phyloP scores from a whole-genome alignment of 2,888 invertebrate genomes.

The Melinopterus prodromus region DNA sequence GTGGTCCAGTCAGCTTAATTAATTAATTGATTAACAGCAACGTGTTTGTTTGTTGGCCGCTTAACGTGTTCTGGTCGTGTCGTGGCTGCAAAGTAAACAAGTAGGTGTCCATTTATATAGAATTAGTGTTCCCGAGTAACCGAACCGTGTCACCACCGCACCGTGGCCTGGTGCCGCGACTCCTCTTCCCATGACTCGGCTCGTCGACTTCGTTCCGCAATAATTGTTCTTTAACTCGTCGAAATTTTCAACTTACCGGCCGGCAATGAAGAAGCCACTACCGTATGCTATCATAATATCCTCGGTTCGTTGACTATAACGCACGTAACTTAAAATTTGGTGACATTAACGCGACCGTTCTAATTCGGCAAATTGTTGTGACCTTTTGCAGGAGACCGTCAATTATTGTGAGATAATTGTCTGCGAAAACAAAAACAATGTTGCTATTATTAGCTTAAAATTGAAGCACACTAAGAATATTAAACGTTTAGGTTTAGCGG shows the following conservation, averaged over 20 bases:
- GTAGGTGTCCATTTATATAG: constrained; percentile 4
- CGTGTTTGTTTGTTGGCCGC: background rate
- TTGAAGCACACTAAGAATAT: no score
- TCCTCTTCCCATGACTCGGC: background rate
- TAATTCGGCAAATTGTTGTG: no score
- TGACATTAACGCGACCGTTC: no score
- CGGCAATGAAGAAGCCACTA: background rate
- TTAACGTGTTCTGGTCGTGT: background rate
- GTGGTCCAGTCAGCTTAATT: background rate
- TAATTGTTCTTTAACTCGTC: background rate
- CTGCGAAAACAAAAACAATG: no score
- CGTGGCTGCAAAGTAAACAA: background rate
- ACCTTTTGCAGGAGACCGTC: no score
- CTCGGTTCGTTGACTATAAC: no score
- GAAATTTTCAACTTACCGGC: background rate
- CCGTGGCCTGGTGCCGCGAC: background rate
- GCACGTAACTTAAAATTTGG: no score
- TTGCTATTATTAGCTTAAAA: no score
- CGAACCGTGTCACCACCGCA: background rate
- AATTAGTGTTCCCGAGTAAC: background rate
- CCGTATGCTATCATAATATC: background rate
- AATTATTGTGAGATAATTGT: no score
- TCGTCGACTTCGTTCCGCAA: background rate
- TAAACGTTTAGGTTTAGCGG: no score
- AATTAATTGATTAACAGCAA: background rate